phyloP scores from a whole-genome alignment of 2,113 vertebrate species.

The Conger conger region DNA sequence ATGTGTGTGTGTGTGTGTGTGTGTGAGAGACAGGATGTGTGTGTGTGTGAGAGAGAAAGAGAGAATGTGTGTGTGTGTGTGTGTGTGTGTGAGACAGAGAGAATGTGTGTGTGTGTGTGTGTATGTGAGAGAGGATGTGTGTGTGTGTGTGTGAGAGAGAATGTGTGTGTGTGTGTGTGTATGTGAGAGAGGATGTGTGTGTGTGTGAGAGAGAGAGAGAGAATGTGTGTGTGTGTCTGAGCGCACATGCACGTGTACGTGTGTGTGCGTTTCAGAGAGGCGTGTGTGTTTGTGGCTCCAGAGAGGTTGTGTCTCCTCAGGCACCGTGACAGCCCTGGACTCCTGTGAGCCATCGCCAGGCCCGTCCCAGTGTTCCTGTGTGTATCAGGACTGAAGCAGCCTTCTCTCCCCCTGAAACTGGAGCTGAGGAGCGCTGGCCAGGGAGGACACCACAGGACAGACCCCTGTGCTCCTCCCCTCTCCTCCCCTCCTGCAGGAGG shows the following conservation, averaged over 20 bases:
- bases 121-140: not conserved
- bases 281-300: not conserved
- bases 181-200: slow-evolving; percentile 34
- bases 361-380: slow-evolving; percentile 34
- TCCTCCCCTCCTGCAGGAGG: too few relatives aligned
- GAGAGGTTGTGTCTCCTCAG: not conserved
- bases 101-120: too few relatives aligned
- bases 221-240: not conserved
- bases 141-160: slow-evolving; percentile 51
- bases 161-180: not conserved
- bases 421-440: not conserved
- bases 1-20: too few relatives aligned
- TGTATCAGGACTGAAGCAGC: slow-evolving; percentile 17
- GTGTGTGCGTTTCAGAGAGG: slow-evolving; percentile 42
- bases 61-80: not conserved
- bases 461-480: not conserved
- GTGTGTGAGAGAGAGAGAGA: too few relatives aligned
- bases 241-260: not conserved
- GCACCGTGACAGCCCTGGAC: slow-evolving; percentile 4
- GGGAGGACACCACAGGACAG: not conserved
- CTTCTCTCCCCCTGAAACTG: not conserved
- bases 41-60: not conserved
- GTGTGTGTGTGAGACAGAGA: slow-evolving; percentile 41
- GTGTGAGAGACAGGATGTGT: too few relatives aligned
- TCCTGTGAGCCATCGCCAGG: slow-evolving; percentile 1